Base-by-base conservation (phyloP, 2,888 invertebrate species). In the Entomobrya proxima region DNA sequence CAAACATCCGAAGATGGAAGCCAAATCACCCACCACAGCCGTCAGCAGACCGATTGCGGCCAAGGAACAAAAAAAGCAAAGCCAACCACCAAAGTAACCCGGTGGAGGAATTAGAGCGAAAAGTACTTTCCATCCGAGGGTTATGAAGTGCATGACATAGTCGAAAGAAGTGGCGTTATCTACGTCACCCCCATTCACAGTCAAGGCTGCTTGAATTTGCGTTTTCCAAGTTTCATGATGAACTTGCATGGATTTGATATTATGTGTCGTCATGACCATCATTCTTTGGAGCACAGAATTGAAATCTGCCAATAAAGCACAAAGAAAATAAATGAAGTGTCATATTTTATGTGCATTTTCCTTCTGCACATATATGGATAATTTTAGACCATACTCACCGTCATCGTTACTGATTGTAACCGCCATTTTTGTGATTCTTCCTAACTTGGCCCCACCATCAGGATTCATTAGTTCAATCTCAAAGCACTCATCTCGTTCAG, bases 41-140 rank as follows among this genome's bases (percentile, higher is more conserved):
- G 99, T 99, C 90, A 99, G 95, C 32, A 98, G 90, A 9, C 99
- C 99, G 92, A 99, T 98, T 92, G 96, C 95, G 79, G 95, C 91
- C 92, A 99, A 99, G 82, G 98, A 98, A 69, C 97, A 94, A 94
- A 92, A 85, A 91, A 94, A 94, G 64, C 93, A 93, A n/a, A 93
- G 90, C 93, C 94, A 94, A 0, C 94, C 94, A 27, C 93, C 93
- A 79, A 92, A 91, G 35, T n/a, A 91, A 58, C 58, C 92, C 90
- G 11, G 94, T 92, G 64, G 50, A 0, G 94, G 94, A 6, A 92
- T 92, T 94, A 9, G 92, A 91, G 30, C 92, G 90, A 64, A 93
- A 2, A 81, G 40, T 21, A 58, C 58, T 15, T 6, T 81, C 81
- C 81, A 81, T 5, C 58, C 58, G 7, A 81, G 58, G 0, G 74